A percentile compares a stretch with the other conserved stretches of the same genome.
phyloP scores from a whole-genome alignment of 2,888 invertebrate species.

The Lobophora halterata region DNA sequence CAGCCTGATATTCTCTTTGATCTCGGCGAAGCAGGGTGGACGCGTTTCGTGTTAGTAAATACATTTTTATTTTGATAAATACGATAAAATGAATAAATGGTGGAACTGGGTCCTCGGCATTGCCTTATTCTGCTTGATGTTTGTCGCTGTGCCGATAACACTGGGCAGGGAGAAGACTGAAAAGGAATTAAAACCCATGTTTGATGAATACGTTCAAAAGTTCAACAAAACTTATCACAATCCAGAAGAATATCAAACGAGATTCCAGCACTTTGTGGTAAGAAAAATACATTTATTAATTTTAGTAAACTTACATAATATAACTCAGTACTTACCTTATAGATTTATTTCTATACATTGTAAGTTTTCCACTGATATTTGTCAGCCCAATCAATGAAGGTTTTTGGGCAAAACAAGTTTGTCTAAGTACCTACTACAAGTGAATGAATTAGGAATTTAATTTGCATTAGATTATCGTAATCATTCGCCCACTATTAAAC shows the following conservation, averaged over 20 bases:
- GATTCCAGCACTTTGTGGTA: slow-evolving; percentile 79
- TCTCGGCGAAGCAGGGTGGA: slow-evolving; percentile 12
- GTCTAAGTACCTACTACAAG: too few relatives aligned
- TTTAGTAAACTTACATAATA: too few relatives aligned
- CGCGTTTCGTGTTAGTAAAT: slow-evolving; percentile 25
- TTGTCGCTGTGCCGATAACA: slow-evolving; percentile 60
- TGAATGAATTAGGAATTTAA: too few relatives aligned
- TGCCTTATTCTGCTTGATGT: slow-evolving; percentile 57
- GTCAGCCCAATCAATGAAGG: too few relatives aligned
- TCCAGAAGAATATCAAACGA: slow-evolving; percentile 67
- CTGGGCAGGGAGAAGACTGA: slow-evolving; percentile 40
- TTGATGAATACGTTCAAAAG: slow-evolving; percentile 71
- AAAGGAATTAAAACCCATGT: slow-evolving; percentile 57
- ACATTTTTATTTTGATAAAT: slow-evolving; percentile 3
- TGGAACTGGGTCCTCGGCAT: slow-evolving; percentile 64
- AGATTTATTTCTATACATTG: slow-evolving; percentile 6
- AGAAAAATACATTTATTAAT: slow-evolving; percentile 32
- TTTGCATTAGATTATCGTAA: too few relatives aligned
- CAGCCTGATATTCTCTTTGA: too few relatives aligned
- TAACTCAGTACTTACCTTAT: slow-evolving; percentile 12
- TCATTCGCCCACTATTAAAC: too few relatives aligned
- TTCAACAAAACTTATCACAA: slow-evolving; percentile 79
- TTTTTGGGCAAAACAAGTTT: too few relatives aligned
- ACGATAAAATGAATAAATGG: slow-evolving; percentile 62
- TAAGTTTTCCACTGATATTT: not conserved